These are phyloP conservation scores for Morpho achilles DNA, from an alignment of 2,888 invertebrate genomes.

Conservation along the genomic window DNA sequence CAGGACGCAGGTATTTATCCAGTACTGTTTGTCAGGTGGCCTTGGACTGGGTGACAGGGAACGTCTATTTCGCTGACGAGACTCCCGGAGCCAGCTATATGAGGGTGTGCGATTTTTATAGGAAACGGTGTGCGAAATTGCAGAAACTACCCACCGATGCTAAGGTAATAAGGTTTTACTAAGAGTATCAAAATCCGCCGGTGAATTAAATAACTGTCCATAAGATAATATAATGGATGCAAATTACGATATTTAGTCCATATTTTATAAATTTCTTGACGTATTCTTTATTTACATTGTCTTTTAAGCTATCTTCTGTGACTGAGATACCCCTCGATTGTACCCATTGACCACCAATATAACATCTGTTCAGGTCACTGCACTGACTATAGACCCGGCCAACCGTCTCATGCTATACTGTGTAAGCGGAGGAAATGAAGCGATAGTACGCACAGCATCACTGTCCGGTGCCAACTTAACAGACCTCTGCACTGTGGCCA, in stretches of 20 bases:
- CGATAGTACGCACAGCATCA: constrained; percentile 71
- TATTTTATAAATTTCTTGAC: no score
- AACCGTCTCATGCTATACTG: constrained; percentile 80
- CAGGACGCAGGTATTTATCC: no score
- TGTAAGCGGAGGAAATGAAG: constrained; percentile 59
- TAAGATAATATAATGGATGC: no score
- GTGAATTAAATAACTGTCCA: no score
- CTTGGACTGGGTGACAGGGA: constrained; percentile 86
- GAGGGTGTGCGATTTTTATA: constrained; percentile 77
- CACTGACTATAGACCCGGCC: constrained; percentile 78
- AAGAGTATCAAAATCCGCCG: no score
- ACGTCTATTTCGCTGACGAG: constrained; percentile 83
- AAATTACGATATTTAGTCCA: no score
- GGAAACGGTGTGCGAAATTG: constrained; percentile 76
- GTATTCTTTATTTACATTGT: no score
- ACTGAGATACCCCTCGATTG: no score
- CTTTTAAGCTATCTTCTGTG: no score
- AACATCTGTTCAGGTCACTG: constrained; percentile 7
- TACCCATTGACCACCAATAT: no score
- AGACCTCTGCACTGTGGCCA: constrained; percentile 52
- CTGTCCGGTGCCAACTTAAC: constrained; percentile 71
- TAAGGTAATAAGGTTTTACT: constrained; percentile 3
- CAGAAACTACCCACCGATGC: constrained; percentile 56
- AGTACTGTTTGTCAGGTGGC: constrained; percentile 62
- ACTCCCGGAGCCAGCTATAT: constrained; percentile 49